Base-by-base conservation (phyloP, 1,140 invertebrate species). In the Drosophila sturtevanti region DNA sequence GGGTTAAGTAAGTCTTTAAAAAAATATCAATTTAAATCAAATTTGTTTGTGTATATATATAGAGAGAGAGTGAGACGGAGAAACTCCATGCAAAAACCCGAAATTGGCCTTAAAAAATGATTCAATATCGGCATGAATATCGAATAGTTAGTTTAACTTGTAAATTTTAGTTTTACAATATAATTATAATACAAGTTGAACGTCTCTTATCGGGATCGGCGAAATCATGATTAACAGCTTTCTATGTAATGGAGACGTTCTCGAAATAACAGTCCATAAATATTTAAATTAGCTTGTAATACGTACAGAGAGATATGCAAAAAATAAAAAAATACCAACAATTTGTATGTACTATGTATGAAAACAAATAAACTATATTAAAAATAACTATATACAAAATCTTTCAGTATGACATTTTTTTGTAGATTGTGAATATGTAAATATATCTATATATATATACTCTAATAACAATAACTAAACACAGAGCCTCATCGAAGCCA, bases 201-300 rank as follows among this genome's bases (percentile, higher is more conserved):
- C 82, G 79, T 66, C 61, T 61, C 59, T 44, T 16, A 10, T n/a
- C n/a, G 14, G 6, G 24, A 56, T 21, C 37, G 52, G 22, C 41
- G 37, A 35, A 44, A 21, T 27, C 27, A 48, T 22, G 56, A 72
- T 69, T 72, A 70, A 48, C 78, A 69, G 44, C 70, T 75, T 41
- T 48, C 41, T 48, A 21, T 41, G 38, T 27, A 60, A 37, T 60
- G 16, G 73, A 65, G 63, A 60, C 73, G 84, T 79, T 82, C 75
- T 76, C 72, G 63, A 89, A 79, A 65, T 89, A 89, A 89, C 84
- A 87, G 84, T 87, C 84, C 84, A 87, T 87, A 87, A 87, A 87
- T 87, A 87, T 87, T 87, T 87, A 87, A 87, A 86, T 84, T 87
- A 87, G 84, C 69, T 89, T 44, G 60, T 87, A 87, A 69, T 71